Evolutionary conservation across 2,797 vertebrate species (phyloP), one percentile per base, ranked within the genome.

Genomic region (Ispidina picta): DNA sequence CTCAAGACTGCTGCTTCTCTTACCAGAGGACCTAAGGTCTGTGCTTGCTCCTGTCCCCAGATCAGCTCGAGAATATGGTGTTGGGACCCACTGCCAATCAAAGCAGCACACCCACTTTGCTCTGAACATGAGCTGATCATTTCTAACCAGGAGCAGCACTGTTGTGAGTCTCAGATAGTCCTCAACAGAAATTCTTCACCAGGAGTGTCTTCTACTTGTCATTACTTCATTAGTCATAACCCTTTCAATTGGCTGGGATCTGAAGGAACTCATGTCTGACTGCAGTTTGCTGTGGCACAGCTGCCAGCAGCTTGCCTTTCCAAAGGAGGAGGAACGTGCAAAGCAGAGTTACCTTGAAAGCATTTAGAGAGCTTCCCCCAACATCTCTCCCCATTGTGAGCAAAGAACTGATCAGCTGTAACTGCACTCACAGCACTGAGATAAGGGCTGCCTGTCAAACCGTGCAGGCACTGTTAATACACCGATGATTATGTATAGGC

Each of bases 51-150:
- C 51, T 52, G 23, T 49, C 37, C 41, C 39, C 1, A 1, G 19
- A 41, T 5, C 16, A 12, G 14, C 25, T 52, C 58, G 31, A 15
- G 31, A 88, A 69, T 10, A 26, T 0, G 0, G 13, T 4, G 3
- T 12, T 33, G 25, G 28, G 58, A 65, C n/a, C 13, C 56, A 12
- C 37, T 71, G 39, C 46, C 39, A 63, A 65, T 60, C 75, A 49
- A 60, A 70, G 77, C 68, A 77, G 43, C 62, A 84, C 22, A 46
- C 5, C 7, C 16, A 20, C 46, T 88, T 26, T 59, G 72, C 39
- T 65, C 33, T 37, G 23, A 82, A 83, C 46, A 37, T 2, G 2
- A 29, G 8, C 64, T 63, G 69, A 73, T 68, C 15, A 4, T 22
- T 86, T 83, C 88, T 75, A 72, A 63, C 51, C 70, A 33, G 70